phyloP scores from a whole-genome alignment of 2,113 vertebrate species.

The Tetrax tetrax region DNA sequence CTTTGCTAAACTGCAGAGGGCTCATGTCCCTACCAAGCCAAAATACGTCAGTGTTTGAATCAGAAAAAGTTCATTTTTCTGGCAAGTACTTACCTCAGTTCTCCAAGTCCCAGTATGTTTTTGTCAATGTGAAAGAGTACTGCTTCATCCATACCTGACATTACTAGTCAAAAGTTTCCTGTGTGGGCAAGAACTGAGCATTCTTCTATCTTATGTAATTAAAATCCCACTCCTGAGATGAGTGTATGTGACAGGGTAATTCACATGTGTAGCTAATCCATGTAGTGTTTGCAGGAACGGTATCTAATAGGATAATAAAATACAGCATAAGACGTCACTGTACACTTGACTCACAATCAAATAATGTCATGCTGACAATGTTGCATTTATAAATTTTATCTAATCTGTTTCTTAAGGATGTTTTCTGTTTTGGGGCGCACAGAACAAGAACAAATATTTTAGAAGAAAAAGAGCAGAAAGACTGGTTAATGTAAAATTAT shows the following conservation, averaged over 20 bases:
- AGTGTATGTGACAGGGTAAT: not conserved
- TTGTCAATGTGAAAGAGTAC: not conserved
- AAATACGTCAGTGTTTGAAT: not conserved
- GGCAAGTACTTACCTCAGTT: not conserved
- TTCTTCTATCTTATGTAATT: constrained; percentile 40
- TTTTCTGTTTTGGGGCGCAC: not conserved
- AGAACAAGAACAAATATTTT: not conserved
- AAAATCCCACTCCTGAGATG: constrained; percentile 10
- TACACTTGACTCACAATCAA: not conserved
- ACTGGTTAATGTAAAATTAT: not conserved
- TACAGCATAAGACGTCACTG: not conserved
- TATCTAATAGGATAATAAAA: not conserved
- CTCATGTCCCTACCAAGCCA: not conserved
- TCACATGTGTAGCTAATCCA: not conserved
- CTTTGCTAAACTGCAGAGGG: not conserved
- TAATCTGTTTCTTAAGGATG: not conserved
- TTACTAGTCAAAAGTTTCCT: constrained; percentile 41
- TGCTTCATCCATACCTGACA: constrained; percentile 20
- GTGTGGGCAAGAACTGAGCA: constrained; percentile 38
- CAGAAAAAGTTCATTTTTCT: not conserved
- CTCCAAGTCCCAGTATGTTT: not conserved
- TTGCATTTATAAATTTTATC: not conserved
- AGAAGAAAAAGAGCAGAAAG: not conserved
- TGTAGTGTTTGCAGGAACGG: not conserved
- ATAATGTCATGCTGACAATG: not conserved